phyloP scores from a whole-genome alignment of 2,113 vertebrate species.

The Amblyopsis rosae region DNA sequence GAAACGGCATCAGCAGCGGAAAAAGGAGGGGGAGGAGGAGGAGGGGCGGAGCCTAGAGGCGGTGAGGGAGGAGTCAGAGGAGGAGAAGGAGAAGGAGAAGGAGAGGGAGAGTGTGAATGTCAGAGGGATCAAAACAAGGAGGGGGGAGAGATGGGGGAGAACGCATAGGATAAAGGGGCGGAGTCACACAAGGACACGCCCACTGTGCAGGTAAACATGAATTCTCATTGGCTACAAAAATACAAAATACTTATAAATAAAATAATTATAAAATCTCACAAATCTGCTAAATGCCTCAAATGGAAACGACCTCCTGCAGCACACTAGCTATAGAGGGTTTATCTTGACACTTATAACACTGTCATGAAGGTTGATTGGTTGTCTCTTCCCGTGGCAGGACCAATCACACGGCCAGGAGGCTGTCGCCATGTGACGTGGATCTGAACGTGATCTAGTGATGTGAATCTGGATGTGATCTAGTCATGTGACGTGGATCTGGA shows the following conservation, averaged over 20 bases:
- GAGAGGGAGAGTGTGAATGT: neutral
- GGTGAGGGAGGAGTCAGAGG: neutral
- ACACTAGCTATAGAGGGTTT: no score
- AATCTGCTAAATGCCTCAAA: no score
- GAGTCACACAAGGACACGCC: constrained; percentile 7
- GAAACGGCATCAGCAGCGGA: constrained; percentile 8
- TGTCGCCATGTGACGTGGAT: constrained; percentile 56
- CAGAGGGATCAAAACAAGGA: neutral
- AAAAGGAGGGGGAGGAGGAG: constrained; percentile 19
- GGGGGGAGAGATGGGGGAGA: neutral
- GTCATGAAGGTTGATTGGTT: no score
- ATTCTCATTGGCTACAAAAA: neutral
- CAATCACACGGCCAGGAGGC: constrained; percentile 23
- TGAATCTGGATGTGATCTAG: neutral
- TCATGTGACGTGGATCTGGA: neutral
- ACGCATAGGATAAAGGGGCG: neutral
- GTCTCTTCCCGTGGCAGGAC: no score
- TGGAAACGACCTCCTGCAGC: no score
- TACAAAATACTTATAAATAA: constrained; percentile 6
- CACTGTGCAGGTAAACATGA: neutral
- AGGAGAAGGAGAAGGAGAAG: neutral
- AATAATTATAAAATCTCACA: neutral
- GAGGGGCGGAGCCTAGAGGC: constrained; percentile 1
- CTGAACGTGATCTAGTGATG: constrained; percentile 66
- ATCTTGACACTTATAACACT: no score